Conservation (phyloP, 2,113 vertebrate genomes). For the Gallinago jamesoni region DNA sequence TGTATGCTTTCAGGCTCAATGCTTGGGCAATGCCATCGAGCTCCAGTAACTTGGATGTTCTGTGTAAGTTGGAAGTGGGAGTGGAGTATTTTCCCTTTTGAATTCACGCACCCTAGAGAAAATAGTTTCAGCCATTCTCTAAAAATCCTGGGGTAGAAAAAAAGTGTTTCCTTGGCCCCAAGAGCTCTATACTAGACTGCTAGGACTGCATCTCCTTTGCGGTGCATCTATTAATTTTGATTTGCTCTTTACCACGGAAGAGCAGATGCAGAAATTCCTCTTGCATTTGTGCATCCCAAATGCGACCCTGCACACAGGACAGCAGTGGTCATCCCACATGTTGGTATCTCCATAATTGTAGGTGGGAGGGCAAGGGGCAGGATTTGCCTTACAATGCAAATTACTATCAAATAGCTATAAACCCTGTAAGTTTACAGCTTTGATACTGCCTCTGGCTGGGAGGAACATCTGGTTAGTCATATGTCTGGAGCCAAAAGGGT, state of each 20-base stretch:
- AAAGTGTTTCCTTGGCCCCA: background rate
- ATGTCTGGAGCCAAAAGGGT: background rate
- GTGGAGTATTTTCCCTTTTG: background rate
- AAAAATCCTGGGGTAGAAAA: background rate
- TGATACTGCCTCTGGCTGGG: background rate
- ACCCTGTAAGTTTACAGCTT: background rate
- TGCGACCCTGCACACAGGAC: background rate
- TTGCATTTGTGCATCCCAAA: background rate
- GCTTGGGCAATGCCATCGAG: background rate
- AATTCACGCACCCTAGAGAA: background rate
- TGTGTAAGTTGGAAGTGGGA: background rate
- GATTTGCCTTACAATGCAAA: background rate
- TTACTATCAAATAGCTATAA: background rate
- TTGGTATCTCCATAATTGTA: background rate
- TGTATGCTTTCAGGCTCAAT: background rate
- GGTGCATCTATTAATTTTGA: background rate
- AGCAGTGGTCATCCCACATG: background rate
- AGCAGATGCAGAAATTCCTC: background rate
- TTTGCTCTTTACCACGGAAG: background rate
- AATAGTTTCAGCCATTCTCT: background rate
- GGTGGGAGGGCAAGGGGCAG: background rate
- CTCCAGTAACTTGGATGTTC: background rate
- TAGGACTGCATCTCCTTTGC: background rate
- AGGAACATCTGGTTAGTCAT: constrained; percentile 28
- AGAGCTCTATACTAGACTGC: background rate